Percentiles rank a stretch among this genome's conserved stretches.
These are phyloP conservation scores for Myotis myotis DNA, from an alignment of 2,797 vertebrate species.

Conservation along the genomic window DNA sequence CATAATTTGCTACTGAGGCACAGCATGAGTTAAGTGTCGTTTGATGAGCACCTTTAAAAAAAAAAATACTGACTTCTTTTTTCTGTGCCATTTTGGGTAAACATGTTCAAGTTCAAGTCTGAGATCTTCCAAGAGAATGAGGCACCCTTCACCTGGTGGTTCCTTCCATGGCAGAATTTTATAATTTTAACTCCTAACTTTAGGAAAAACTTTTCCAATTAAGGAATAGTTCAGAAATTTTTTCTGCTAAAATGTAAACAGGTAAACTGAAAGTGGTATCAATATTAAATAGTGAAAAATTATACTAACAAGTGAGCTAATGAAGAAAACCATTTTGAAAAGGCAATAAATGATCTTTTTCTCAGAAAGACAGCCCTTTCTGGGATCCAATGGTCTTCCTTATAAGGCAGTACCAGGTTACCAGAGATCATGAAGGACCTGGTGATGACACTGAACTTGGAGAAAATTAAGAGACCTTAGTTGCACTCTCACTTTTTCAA, in stretches of 20 bases:
- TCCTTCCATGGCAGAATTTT: not conserved
- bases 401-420: rapidly evolving
- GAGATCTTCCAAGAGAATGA: not conserved
- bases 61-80: not conserved
- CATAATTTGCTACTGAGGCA: not conserved
- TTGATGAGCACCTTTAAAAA: not conserved
- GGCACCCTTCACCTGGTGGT: not conserved
- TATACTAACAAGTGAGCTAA: not conserved
- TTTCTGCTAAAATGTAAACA: not conserved
- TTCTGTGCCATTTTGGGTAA: not conserved
- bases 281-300: not conserved
- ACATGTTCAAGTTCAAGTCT: not conserved
- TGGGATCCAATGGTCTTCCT: not conserved
- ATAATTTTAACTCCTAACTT: not conserved
- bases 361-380: not conserved
- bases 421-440: not conserved
- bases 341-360: not conserved
- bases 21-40: not conserved
- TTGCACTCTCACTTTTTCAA: not conserved
- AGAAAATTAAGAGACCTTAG: not conserved
- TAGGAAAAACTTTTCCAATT: not conserved
- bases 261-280: not conserved
- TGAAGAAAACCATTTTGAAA: not conserved
- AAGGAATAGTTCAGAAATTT: not conserved
- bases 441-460: not conserved